Conservation (phyloP, 2,888 invertebrate species). For the Nysson spinosus region DNA sequence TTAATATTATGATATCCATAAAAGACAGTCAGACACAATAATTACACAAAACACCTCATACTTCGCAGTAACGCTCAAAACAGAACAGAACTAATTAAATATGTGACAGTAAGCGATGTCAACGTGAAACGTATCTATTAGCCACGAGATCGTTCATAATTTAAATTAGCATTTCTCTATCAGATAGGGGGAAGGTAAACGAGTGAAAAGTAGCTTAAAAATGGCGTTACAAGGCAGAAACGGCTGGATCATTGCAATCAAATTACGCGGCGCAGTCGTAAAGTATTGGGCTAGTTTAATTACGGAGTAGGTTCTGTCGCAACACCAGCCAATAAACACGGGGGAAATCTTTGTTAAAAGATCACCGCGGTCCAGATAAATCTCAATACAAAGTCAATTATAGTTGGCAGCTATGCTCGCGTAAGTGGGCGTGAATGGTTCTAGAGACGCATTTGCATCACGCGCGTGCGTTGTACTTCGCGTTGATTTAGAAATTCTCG, state of each 20-base stretch:
- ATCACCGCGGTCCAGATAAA: conserved; percentile 54
- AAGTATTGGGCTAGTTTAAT: conserved; percentile 49
- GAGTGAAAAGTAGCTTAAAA: not conserved
- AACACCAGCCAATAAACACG: conserved; percentile 27
- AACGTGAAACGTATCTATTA: too few relatives aligned
- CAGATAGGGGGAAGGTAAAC: not conserved
- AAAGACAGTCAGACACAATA: too few relatives aligned
- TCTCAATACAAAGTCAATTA: conserved; percentile 61
- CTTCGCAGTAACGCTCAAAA: too few relatives aligned
- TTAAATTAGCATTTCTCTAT: too few relatives aligned
- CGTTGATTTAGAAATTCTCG: conserved; percentile 58
- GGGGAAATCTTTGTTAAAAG: conserved; percentile 48
- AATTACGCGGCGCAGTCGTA: conserved; percentile 11
- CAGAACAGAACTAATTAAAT: too few relatives aligned
- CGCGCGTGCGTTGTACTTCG: conserved; percentile 24
- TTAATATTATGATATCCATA: too few relatives aligned
- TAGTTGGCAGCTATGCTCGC: conserved; percentile 46
- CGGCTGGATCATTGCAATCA: conserved; percentile 16
- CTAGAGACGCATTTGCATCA: conserved; percentile 52
- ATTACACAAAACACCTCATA: too few relatives aligned
- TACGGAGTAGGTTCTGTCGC: conserved; percentile 37
- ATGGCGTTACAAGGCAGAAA: not conserved
- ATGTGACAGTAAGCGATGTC: too few relatives aligned
- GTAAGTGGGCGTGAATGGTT: conserved; percentile 57
- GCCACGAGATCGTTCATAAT: too few relatives aligned